phyloP scores from a whole-genome alignment of 1,140 invertebrate genomes.

The Trichonephila clavata region DNA sequence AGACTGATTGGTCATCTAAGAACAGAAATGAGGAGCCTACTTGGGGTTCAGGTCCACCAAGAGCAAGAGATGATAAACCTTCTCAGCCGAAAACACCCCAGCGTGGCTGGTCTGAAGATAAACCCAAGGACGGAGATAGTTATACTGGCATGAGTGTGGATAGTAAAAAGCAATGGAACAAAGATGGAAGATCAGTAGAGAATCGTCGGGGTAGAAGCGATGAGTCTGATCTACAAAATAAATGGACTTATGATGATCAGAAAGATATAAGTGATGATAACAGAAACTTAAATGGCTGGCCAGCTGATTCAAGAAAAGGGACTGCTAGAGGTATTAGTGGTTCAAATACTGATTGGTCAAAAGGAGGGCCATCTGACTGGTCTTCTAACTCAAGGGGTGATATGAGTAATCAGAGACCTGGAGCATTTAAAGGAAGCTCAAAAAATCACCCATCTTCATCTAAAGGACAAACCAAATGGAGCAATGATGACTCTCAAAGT shows the following conservation, averaged over 20 bases:
- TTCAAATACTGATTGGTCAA: not conserved
- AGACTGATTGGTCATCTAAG: conserved; percentile 13
- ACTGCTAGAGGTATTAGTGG: not conserved
- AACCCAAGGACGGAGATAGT: not conserved
- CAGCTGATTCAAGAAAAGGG: not conserved
- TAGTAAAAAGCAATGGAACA: not conserved
- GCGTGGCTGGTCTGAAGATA: not conserved
- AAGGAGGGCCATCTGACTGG: too few species aligned
- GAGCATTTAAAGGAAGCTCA: not conserved
- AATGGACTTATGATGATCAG: not conserved
- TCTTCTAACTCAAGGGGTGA: not conserved
- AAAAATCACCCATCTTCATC: not conserved
- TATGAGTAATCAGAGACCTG: not conserved
- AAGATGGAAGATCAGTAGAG: not conserved
- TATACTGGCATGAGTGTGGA: not conserved
- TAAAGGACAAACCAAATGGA: not conserved
- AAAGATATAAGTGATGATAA: conserved; percentile 32
- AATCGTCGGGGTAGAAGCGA: not conserved
- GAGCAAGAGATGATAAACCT: not conserved
- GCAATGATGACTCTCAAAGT: not conserved
- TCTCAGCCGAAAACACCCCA: not conserved
- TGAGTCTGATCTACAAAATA: not conserved
- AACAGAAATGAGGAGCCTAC: not conserved
- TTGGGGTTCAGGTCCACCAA: not conserved
- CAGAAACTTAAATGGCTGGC: not conserved